A percentile compares a stretch with the other conserved stretches of the same genome.
Evolutionary conservation across 1,140 invertebrate genomes (phyloP).

Genomic region (Euura saliciscinereae): DNA sequence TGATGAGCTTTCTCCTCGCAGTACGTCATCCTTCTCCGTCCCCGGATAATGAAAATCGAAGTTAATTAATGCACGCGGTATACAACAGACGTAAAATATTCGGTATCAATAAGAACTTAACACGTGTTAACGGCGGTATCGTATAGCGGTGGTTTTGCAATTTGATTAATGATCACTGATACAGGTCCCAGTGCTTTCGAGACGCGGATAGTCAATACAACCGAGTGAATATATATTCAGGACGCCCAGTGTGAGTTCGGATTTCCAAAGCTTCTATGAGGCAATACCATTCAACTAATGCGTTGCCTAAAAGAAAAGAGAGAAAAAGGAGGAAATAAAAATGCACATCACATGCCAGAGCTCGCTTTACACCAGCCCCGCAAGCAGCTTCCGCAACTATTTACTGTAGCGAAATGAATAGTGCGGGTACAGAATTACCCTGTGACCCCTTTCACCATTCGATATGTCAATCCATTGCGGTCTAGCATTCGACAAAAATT

Average conservation of each 20-base stretch:
- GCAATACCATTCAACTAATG: conserved; percentile 4
- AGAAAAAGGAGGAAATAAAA: too few species aligned
- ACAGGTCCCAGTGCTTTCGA: not conserved
- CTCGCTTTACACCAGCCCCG: not conserved
- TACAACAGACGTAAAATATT: not conserved
- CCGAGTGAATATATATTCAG: not conserved
- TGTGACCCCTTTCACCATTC: too few species aligned
- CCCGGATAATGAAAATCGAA: not conserved
- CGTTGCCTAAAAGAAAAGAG: not conserved
- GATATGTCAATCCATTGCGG: too few species aligned
- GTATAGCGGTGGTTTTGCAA: not conserved
- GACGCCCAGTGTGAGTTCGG: too few species aligned
- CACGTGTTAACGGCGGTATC: not conserved
- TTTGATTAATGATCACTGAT: conserved; percentile 4
- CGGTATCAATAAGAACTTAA: not conserved
- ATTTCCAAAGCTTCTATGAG: not conserved
- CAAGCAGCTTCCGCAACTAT: not conserved
- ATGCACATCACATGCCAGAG: too few species aligned
- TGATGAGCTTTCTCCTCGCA: too few species aligned
- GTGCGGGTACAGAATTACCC: too few species aligned
- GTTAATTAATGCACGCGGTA: not conserved
- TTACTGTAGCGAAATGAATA: not conserved
- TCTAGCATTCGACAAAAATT: too few species aligned
- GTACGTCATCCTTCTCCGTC: too few species aligned
- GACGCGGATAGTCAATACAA: not conserved